A percentile compares a stretch with the other conserved stretches of the same genome.
Conservation (phyloP, 2,113 vertebrate species). For the Sakesphorus luctuosus region DNA sequence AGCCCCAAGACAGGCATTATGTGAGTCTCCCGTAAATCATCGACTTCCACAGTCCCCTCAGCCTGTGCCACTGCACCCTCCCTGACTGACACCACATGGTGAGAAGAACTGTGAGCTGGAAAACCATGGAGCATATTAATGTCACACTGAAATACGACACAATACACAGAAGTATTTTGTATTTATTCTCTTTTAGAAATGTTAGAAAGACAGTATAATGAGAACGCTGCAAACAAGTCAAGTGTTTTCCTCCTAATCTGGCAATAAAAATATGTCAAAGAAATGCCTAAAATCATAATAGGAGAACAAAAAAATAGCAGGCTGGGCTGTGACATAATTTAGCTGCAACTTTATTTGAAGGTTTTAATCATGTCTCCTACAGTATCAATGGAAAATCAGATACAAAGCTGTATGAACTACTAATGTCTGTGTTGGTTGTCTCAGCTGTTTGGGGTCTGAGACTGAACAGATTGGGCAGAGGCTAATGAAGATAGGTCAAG, state of each 20-base stretch:
- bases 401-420: neutral
- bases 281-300: slow-evolving; percentile 63
- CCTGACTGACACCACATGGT: slow-evolving; percentile 62
- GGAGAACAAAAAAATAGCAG: slow-evolving; percentile 54
- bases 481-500: neutral
- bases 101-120: slow-evolving; percentile 62
- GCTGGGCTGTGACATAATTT: slow-evolving; percentile 41
- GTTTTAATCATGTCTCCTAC: slow-evolving; percentile 14
- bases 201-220: slow-evolving; percentile 81
- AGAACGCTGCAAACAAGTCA: slow-evolving; percentile 75
- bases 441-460: neutral
- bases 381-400: slow-evolving; percentile 16
- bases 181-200: slow-evolving; percentile 77
- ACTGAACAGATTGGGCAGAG: neutral
- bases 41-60: neutral
- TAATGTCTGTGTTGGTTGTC: neutral
- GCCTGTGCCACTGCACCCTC: neutral
- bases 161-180: slow-evolving; percentile 71
- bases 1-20: neutral
- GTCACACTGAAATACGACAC: slow-evolving; percentile 74
- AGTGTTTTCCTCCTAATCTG: slow-evolving; percentile 77
- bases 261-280: slow-evolving; percentile 75
- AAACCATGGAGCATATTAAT: slow-evolving; percentile 65
- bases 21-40: neutral
- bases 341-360: slow-evolving; percentile 35